phyloP scores from a whole-genome alignment of 2,113 vertebrate genomes.

The Falco punctatus region DNA sequence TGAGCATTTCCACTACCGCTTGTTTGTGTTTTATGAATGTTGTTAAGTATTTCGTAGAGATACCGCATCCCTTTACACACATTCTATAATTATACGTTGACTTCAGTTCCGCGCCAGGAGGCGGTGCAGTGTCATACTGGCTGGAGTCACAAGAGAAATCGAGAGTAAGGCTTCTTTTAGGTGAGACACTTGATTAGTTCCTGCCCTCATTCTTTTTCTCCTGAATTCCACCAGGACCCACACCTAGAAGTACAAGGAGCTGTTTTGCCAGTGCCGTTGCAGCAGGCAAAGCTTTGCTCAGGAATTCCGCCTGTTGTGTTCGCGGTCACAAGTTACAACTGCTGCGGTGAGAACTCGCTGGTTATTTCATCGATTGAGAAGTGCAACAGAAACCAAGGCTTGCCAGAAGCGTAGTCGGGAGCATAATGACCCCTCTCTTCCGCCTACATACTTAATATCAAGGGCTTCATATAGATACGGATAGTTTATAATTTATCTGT shows the following conservation, averaged over 20 bases:
- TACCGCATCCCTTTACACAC: background rate
- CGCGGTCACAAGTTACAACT: accelerated
- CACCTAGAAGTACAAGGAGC: background rate
- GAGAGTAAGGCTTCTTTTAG: background rate
- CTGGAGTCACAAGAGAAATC: background rate
- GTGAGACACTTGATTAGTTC: background rate
- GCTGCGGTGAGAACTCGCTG: background rate
- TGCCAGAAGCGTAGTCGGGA: background rate
- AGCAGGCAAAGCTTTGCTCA: background rate
- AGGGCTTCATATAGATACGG: background rate
- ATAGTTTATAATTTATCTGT: background rate
- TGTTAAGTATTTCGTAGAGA: background rate
- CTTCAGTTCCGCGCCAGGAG: background rate
- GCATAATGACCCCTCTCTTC: background rate
- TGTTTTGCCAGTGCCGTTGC: background rate
- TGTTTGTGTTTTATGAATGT: background rate
- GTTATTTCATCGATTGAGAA: background rate
- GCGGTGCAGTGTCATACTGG: background rate
- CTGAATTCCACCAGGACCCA: background rate
- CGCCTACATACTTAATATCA: background rate
- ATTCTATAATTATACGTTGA: background rate
- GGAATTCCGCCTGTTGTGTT: background rate
- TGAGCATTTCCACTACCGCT: background rate
- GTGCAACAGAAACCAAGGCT: background rate
- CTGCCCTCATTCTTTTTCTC: background rate